Evolutionary conservation across 1,140 invertebrate genomes (phyloP).

Genomic region (Arctopsyche grandis): DNA sequence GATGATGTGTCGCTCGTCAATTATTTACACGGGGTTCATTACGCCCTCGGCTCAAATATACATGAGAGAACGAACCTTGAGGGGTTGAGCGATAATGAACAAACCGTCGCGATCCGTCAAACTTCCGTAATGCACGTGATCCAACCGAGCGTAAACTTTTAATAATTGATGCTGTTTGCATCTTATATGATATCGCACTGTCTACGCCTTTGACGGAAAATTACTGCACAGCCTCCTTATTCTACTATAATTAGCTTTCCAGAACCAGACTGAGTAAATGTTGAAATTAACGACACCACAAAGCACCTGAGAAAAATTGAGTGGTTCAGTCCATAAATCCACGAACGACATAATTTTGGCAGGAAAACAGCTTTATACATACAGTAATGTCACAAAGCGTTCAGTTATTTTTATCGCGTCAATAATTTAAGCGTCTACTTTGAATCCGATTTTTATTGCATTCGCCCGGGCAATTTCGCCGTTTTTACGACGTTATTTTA

Average conservation of each 20-base stretch:
- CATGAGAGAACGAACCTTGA: constrained; percentile 6
- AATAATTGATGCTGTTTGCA: too few relatives aligned
- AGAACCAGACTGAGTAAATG: too few relatives aligned
- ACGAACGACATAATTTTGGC: not conserved
- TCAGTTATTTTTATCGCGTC: constrained; percentile 16
- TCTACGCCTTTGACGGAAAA: too few relatives aligned
- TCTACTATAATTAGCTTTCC: too few relatives aligned
- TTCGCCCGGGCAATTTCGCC: not conserved
- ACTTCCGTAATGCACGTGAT: not conserved
- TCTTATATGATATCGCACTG: too few relatives aligned
- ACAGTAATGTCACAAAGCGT: not conserved
- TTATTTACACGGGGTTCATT: constrained; percentile 36
- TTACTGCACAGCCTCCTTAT: too few relatives aligned
- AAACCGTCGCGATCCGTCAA: not conserved
- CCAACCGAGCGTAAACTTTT: not conserved
- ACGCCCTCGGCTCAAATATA: constrained; percentile 22
- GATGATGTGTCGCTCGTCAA: constrained; percentile 37
- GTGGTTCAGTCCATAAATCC: not conserved
- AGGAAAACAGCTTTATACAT: not conserved
- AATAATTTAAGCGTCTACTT: constrained; percentile 18
- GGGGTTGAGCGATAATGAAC: not conserved
- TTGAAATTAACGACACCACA: too few relatives aligned
- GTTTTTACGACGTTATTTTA: constrained; percentile 10
- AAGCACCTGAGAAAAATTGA: too few relatives aligned
- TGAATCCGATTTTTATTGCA: constrained; percentile 25